Conservation (phyloP, 2,797 vertebrate genomes). For the Schizothorax lantsangensis region DNA sequence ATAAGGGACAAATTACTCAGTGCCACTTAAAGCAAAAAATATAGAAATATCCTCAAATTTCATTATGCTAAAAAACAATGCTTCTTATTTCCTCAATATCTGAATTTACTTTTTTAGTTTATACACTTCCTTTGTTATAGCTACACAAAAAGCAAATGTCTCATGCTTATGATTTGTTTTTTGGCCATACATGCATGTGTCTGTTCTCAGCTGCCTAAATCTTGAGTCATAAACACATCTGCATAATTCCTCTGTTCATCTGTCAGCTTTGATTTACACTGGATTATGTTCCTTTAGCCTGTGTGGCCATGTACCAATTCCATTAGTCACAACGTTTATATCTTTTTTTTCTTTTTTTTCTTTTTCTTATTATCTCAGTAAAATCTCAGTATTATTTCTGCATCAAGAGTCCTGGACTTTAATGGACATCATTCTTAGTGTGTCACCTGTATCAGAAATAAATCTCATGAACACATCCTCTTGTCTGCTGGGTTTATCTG, state of each 20-base stretch:
- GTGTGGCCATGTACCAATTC: slow-evolving; percentile 63
- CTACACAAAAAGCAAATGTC: not conserved
- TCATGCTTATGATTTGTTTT: slow-evolving; percentile 36
- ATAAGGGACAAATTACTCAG: not conserved
- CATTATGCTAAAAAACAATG: not conserved
- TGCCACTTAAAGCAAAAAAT: not conserved
- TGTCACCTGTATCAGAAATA: not conserved
- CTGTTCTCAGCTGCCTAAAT: slow-evolving; percentile 43
- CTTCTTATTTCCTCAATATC: not conserved
- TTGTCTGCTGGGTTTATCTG: not conserved
- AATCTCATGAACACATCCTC: not conserved
- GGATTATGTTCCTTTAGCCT: slow-evolving; percentile 60
- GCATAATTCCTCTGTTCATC: slow-evolving; percentile 68
- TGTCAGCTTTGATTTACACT: slow-evolving; percentile 70
- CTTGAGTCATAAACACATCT: slow-evolving; percentile 68
- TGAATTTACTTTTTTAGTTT: not conserved
- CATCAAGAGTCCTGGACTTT: not conserved
- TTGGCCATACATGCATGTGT: slow-evolving; percentile 33
- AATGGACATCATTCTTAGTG: not conserved
- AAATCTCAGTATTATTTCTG: not conserved
- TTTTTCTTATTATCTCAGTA: slow-evolving; percentile 22
- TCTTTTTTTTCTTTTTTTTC: slow-evolving; percentile 51
- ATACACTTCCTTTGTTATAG: not conserved
- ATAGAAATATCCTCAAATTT: not conserved
- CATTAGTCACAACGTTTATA: slow-evolving; percentile 56